phyloP scores from a whole-genome alignment of 2,113 vertebrate genomes.

The Pyxicephalus adspersus region DNA sequence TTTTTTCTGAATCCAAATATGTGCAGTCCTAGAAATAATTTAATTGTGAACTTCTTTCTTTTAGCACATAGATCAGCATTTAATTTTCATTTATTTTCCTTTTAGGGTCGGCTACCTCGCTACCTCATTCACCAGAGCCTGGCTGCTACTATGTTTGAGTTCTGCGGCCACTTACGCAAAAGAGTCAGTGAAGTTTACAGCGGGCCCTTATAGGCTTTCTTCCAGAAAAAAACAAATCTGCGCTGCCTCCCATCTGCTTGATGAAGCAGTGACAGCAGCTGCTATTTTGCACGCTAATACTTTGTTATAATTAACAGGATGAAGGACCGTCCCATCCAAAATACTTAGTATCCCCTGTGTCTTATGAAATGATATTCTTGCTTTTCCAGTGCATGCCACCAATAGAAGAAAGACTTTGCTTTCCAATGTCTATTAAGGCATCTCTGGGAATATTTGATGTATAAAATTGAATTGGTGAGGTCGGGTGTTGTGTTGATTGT shows the following conservation, averaged over 20 bases:
- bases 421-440: too few relatives aligned
- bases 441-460: too few relatives aligned
- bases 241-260: neutral
- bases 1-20: too few relatives aligned
- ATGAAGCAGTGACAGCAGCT: constrained; percentile 8
- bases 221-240: constrained; percentile 16
- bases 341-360: neutral
- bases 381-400: neutral
- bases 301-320: neutral
- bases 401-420: neutral
- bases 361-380: neutral
- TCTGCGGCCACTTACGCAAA: constrained; percentile 88
- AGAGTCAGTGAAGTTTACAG: constrained; percentile 75
- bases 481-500: neutral
- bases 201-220: constrained; percentile 8
- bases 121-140: constrained; percentile 97
- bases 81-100: neutral
- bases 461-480: neutral
- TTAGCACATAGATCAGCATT: too few relatives aligned
- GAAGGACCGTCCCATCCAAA: neutral
- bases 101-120: constrained; percentile 88
- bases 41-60: too few relatives aligned
- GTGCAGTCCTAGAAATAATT: too few relatives aligned
- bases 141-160: constrained; percentile 96
- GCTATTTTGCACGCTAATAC: neutral